These are phyloP conservation scores for Cryptocheilus praepositus DNA, from an alignment of 2,888 invertebrate species.

Conservation along the genomic window DNA sequence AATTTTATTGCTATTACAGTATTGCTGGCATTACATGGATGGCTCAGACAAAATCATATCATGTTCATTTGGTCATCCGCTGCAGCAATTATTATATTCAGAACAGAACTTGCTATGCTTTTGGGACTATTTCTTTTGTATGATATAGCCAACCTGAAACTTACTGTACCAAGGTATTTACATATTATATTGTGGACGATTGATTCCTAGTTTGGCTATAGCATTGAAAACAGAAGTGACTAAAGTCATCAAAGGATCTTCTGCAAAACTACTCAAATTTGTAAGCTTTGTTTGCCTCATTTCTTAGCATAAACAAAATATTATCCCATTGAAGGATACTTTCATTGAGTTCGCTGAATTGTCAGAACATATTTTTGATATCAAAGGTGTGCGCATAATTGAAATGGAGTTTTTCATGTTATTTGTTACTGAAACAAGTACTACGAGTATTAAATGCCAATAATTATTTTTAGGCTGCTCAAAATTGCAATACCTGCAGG, in stretches of 20 bases:
- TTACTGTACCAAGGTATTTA: conserved; percentile 81
- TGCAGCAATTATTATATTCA: conserved; percentile 91
- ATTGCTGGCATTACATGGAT: conserved; percentile 88
- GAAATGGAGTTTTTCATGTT: conserved; percentile 3
- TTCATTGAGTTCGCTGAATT: conserved; percentile 10
- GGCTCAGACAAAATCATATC: conserved; percentile 86
- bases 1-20: conserved; percentile 79
- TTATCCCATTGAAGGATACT: conserved; percentile 13
- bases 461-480: conserved; percentile 79
- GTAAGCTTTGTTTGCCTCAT: conserved; percentile 50
- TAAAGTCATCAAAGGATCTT: conserved; percentile 48
- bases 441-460: conserved; percentile 34
- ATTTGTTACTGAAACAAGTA: neutral
- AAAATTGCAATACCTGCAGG: conserved; percentile 85
- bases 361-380: neutral
- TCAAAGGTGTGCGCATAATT: neutral
- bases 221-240: conserved; percentile 51
- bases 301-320: conserved; percentile 30
- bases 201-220: conserved; percentile 51
- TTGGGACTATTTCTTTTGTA: conserved; percentile 90
- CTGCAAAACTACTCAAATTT: conserved; percentile 53
- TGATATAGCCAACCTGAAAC: conserved; percentile 84
- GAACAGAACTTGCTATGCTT: conserved; percentile 91
- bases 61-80: conserved; percentile 90
- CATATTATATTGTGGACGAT: conserved; percentile 50